Conservation (phyloP, 92 coral and sea anemone genomes). For the Muricea muricata region DNA sequence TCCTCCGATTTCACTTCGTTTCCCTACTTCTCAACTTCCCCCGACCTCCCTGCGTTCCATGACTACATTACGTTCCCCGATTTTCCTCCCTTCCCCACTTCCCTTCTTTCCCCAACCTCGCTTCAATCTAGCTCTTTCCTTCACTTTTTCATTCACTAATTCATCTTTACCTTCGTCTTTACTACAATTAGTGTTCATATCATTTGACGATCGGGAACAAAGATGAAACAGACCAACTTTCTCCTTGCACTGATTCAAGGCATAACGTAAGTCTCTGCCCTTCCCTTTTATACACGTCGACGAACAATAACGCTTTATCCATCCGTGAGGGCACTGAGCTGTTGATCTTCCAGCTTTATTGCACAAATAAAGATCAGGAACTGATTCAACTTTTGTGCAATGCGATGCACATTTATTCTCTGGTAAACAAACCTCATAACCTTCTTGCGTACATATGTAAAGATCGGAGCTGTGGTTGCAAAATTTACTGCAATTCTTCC, state of each 20-base stretch:
- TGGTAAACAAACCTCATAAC: conserved; percentile 60
- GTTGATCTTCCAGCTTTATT: not conserved
- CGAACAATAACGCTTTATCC: conserved; percentile 23
- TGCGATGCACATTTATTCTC: not conserved
- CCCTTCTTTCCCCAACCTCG: too few relatives aligned
- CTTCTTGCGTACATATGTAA: conserved; percentile 63
- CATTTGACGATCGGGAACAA: not conserved
- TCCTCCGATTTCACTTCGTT: too few relatives aligned
- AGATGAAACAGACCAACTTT: not conserved
- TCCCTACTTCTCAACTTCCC: too few relatives aligned
- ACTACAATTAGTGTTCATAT: not conserved
- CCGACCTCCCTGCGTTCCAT: too few relatives aligned
- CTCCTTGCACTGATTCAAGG: not conserved
- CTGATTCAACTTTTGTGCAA: not conserved
- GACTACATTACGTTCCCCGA: too few relatives aligned
- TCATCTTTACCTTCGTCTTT: not conserved
- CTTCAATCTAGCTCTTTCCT: too few relatives aligned
- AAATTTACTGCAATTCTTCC: conserved; percentile 19
- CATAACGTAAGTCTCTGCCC: not conserved
- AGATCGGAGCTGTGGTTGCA: not conserved
- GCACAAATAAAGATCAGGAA: not conserved
- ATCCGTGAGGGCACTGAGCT: not conserved
- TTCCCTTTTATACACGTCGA: conserved; percentile 12
- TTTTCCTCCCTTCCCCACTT: too few relatives aligned
- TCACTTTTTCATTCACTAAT: not conserved